Conservation (phyloP, 1,140 invertebrate species). For the Araneus ventricosus region DNA sequence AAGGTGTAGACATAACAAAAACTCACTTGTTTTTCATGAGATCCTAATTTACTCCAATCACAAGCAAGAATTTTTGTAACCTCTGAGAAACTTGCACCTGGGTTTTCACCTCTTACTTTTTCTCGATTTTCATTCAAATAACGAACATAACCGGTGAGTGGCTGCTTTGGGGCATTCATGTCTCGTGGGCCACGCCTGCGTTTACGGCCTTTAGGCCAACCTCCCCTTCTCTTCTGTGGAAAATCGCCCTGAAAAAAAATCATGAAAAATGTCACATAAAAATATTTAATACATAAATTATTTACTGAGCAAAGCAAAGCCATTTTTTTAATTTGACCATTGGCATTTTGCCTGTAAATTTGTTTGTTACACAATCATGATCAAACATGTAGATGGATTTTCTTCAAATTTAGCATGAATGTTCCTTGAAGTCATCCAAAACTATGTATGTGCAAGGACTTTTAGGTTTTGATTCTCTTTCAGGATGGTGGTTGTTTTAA, state of each 20-base stretch:
- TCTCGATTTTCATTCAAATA: slow-evolving; percentile 94
- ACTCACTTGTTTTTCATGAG: slow-evolving; percentile 88
- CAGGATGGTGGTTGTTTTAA: too few relatives aligned
- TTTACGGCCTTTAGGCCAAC: slow-evolving; percentile 75
- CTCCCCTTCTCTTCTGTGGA: slow-evolving; percentile 62
- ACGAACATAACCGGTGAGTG: slow-evolving; percentile 87
- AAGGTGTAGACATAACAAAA: background rate
- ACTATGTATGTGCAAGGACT: too few relatives aligned
- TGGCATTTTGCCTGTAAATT: too few relatives aligned
- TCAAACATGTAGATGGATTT: too few relatives aligned
- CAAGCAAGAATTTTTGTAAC: slow-evolving; percentile 93
- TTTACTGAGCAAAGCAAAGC: too few relatives aligned
- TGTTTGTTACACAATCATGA: too few relatives aligned
- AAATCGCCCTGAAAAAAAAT: slow-evolving; percentile 44
- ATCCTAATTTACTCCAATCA: slow-evolving; percentile 92
- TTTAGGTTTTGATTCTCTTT: too few relatives aligned
- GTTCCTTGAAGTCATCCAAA: too few relatives aligned
- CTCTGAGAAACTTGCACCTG: slow-evolving; percentile 90
- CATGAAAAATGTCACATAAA: background rate
- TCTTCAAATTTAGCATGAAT: too few relatives aligned
- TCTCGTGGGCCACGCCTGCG: slow-evolving; percentile 77
- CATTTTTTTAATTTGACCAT: too few relatives aligned
- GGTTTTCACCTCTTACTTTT: slow-evolving; percentile 88
- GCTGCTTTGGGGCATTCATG: slow-evolving; percentile 81
- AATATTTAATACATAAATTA: too few relatives aligned